phyloP scores from a whole-genome alignment of 1,140 invertebrate genomes.

The Brachionus angularis region DNA sequence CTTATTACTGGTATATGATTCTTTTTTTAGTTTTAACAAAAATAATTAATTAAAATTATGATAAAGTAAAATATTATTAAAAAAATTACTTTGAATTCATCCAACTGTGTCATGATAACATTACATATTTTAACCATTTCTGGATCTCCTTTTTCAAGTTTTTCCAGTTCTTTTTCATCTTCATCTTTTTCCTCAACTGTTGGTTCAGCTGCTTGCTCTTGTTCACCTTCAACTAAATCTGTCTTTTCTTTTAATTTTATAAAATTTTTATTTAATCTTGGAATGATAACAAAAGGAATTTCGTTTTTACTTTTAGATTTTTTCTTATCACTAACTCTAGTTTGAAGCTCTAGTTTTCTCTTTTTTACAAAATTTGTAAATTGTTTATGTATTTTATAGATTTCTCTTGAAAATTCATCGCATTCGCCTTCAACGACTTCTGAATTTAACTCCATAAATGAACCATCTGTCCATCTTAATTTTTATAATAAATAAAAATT shows the following conservation, averaged over 20 bases:
- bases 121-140: constrained; percentile 52
- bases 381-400: constrained; percentile 58
- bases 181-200: constrained; percentile 54
- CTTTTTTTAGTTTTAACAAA: constrained; percentile 56
- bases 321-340: constrained; percentile 67
- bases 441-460: constrained; percentile 75
- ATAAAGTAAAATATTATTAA: neutral
- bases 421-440: constrained; percentile 70
- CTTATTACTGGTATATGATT: constrained; percentile 56
- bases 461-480: constrained; percentile 65
- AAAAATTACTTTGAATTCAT: constrained; percentile 67
- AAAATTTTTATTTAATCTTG: constrained; percentile 46
- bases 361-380: constrained; percentile 53
- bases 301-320: constrained; percentile 64
- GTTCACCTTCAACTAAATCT: constrained; percentile 61
- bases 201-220: constrained; percentile 60
- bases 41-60: constrained; percentile 59
- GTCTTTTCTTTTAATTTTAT: constrained; percentile 64
- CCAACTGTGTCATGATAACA: constrained; percentile 65
- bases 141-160: constrained; percentile 47
- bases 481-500: constrained; percentile 68
- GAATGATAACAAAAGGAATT: neutral
- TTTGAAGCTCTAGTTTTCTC: constrained; percentile 55
- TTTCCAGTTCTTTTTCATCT: constrained; percentile 49
- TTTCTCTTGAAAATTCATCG: constrained; percentile 48